Base-by-base conservation (phyloP, 2,113 vertebrate species). In the Pao palembangensis region DNA sequence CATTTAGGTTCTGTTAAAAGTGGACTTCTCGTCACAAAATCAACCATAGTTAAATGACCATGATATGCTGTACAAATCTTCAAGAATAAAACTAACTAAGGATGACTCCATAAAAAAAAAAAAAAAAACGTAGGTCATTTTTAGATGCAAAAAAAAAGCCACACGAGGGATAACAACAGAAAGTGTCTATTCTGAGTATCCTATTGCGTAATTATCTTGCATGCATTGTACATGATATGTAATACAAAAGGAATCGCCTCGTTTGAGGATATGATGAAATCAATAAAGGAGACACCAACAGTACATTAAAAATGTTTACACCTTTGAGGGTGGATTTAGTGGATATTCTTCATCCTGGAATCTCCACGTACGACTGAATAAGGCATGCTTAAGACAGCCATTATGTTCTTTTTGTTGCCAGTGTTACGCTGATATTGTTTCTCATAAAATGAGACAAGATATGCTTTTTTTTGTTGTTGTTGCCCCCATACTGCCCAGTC, bases 361-460 rank as follows among this genome's bases (percentile, higher is more conserved):
- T 92, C 87, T 88, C 93, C 92, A 92, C 87, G 90, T 89, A 87
- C 94, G 93, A 93, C 93, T 94, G 93, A 91, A 94, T 94, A 97
- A 99, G 95, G 95, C 96, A 96, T 98, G 95, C 95, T 93, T 95
- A 93, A 95, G 91, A 95, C 93, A 91, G 93, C 93, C 93, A 80
- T 88, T 80, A 83, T 89, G 87, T 93, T 93, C 90, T 91, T 83
- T 92, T 85, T 85, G 82, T 94, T 94, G 91, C 93, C 89, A 90
- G 89, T 92, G 90, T 88, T 90, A 82, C 78, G 89, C 87, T 91
- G 88, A 85, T 85, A 78, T 84, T 87, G 78, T 83, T 89, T 88
- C 81, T 87, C 85, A 83, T 71, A 86, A 71, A 84, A 80, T 85
- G 88, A 89, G 86, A 88, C 79, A 82, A 82, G 87, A 90, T 88